Evolutionary conservation across 2,888 invertebrate genomes (phyloP).

Genomic region (Strigamia crassipes): DNA sequence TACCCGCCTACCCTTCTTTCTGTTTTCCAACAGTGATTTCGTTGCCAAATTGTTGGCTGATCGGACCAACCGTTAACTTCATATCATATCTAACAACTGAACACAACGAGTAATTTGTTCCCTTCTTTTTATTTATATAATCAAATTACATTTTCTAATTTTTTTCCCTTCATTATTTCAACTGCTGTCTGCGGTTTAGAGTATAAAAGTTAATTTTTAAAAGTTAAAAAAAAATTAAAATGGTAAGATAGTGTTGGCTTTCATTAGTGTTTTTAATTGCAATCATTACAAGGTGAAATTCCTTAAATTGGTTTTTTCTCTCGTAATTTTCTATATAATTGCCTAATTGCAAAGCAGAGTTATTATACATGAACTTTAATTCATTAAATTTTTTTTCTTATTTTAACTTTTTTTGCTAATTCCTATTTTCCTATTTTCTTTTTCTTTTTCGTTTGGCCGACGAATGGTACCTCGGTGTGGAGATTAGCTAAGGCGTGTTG

Average conservation of each 20-base stretch:
- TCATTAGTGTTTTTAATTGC: slow-evolving; percentile 28
- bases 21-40: not conserved
- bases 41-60: not conserved
- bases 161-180: not conserved
- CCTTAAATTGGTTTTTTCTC: not conserved
- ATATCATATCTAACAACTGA: not conserved
- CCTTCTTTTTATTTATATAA: not conserved
- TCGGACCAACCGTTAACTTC: not conserved
- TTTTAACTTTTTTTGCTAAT: no score
- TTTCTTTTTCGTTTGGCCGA: not conserved
- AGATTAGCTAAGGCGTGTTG: slow-evolving; percentile 16
- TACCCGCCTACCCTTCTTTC: not conserved
- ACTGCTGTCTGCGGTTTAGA: not conserved
- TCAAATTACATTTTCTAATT: slow-evolving; percentile 3
- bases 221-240: not conserved
- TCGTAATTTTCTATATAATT: slow-evolving; percentile 24
- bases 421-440: not conserved
- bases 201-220: not conserved
- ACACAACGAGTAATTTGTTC: not conserved
- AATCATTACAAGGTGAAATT: slow-evolving; percentile 31
- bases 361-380: not conserved
- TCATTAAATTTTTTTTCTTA: not conserved
- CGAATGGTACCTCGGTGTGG: not conserved
- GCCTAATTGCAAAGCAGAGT: slow-evolving; percentile 25
- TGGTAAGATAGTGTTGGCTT: slow-evolving; percentile 6